phyloP scores from a whole-genome alignment of 2,113 vertebrate genomes.

The Electrona antarctica region DNA sequence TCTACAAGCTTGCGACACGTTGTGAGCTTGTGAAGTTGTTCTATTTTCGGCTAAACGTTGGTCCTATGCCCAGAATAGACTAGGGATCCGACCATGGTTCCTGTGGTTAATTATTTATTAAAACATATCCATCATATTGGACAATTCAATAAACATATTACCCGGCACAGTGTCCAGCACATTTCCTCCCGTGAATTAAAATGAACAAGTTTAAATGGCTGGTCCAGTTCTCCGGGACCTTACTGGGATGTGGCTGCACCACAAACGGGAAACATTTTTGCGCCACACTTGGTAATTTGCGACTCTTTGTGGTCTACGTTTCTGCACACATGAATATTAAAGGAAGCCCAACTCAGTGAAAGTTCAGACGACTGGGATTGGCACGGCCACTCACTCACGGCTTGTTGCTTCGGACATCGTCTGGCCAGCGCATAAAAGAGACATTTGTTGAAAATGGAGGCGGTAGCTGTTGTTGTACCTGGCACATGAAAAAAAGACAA shows the following conservation, averaged over 20 bases:
- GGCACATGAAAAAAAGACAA: not conserved
- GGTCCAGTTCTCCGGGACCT: constrained; percentile 49
- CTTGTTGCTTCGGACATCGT: constrained; percentile 27
- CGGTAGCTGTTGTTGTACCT: constrained; percentile 11
- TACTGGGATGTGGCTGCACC: constrained; percentile 71
- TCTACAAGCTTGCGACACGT: too few relatives aligned
- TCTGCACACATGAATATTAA: constrained; percentile 64
- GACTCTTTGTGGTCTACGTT: constrained; percentile 69
- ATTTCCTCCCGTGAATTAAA: not conserved
- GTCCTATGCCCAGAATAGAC: too few relatives aligned
- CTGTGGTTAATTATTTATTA: too few relatives aligned
- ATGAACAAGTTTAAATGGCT: constrained; percentile 23
- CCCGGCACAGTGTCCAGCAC: too few relatives aligned
- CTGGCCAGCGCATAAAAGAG: constrained; percentile 56
- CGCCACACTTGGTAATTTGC: constrained; percentile 70
- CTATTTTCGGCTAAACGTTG: too few relatives aligned
- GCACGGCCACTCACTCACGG: constrained; percentile 14
- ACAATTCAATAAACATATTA: too few relatives aligned
- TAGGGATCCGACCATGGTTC: too few relatives aligned
- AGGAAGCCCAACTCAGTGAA: constrained; percentile 67
- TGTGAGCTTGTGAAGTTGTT: too few relatives aligned
- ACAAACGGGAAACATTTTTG: constrained; percentile 76
- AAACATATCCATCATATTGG: too few relatives aligned
- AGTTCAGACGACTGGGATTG: constrained; percentile 61
- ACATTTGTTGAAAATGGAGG: constrained; percentile 57